Evolutionary conservation across 1,140 invertebrate species (phyloP).

Genomic region (Diplogasteroides magnus): DNA sequence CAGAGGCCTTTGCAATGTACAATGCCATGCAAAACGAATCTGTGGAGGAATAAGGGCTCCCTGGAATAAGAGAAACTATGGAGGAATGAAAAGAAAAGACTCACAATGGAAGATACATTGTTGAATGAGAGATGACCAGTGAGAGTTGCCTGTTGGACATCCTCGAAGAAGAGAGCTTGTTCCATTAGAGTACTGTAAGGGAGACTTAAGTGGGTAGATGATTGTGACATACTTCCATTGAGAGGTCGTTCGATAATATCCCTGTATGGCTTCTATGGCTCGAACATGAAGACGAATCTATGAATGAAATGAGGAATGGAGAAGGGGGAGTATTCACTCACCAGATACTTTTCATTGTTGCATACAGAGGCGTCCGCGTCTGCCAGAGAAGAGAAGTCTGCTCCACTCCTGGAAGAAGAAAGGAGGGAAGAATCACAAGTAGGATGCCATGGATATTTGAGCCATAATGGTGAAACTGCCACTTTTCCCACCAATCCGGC

Average conservation of each 20-base stretch:
- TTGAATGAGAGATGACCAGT: slow-evolving; percentile 11
- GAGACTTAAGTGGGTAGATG: neutral
- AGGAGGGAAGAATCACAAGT: neutral
- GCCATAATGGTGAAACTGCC: too few relatives aligned
- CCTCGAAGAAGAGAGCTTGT: slow-evolving; percentile 71
- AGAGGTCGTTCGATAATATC: slow-evolving; percentile 69
- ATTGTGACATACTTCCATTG: slow-evolving; percentile 67
- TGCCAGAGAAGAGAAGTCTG: neutral
- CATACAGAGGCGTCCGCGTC: neutral
- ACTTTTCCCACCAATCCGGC: too few relatives aligned
- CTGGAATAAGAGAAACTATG: neutral
- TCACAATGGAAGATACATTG: neutral
- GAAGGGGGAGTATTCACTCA: slow-evolving; percentile 10
- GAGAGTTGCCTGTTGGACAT: slow-evolving; percentile 62
- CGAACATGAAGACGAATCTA: slow-evolving; percentile 69
- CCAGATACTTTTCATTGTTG: slow-evolving; percentile 29
- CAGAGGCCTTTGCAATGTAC: slow-evolving; percentile 39
- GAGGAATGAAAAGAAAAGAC: too few relatives aligned
- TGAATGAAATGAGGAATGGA: slow-evolving; percentile 15
- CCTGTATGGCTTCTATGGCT: slow-evolving; percentile 60
- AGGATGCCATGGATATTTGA: too few relatives aligned
- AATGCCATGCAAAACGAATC: slow-evolving; percentile 38
- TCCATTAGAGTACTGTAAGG: slow-evolving; percentile 68
- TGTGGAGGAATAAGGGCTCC: neutral
- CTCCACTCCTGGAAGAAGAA: neutral